These are phyloP conservation scores for Bergia puertoricense DNA, from an alignment of 92 coral and sea anemone genomes.

Conservation along the genomic window DNA sequence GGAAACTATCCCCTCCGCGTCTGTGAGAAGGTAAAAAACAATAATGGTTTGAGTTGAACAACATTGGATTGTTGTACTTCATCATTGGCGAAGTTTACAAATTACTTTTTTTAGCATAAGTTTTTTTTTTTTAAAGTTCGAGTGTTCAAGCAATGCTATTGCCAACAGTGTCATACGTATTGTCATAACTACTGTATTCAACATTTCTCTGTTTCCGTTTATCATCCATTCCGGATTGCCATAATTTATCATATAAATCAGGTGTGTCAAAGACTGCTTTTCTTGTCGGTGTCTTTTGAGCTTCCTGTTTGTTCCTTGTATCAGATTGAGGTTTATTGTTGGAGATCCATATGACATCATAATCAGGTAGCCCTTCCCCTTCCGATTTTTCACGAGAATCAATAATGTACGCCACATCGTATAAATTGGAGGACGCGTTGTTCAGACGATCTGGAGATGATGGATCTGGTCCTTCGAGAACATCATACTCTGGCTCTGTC, in stretches of 20 bases:
- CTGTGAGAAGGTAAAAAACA: no score
- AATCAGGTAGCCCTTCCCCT: not conserved
- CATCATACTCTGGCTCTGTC: not conserved
- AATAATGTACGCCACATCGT: not conserved
- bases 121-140: not conserved
- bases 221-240: not conserved
- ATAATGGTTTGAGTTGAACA: no score
- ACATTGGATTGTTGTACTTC: no score
- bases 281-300: not conserved
- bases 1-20: no score
- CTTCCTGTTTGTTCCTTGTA: not conserved
- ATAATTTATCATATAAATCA: not conserved
- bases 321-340: not conserved
- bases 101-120: no score
- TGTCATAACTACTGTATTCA: not conserved
- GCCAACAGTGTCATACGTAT: slow-evolving; percentile 4
- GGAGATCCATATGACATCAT: slow-evolving; percentile 12
- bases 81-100: not conserved
- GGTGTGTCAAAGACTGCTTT: not conserved
- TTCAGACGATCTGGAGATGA: not conserved
- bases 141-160: not conserved
- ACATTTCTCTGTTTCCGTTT: not conserved
- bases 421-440: not conserved
- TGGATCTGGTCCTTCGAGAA: slow-evolving; percentile 10
- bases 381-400: not conserved